Evolutionary conservation across 2,888 invertebrate genomes (phyloP).

Genomic region (Sarcophaga carnaria): DNA sequence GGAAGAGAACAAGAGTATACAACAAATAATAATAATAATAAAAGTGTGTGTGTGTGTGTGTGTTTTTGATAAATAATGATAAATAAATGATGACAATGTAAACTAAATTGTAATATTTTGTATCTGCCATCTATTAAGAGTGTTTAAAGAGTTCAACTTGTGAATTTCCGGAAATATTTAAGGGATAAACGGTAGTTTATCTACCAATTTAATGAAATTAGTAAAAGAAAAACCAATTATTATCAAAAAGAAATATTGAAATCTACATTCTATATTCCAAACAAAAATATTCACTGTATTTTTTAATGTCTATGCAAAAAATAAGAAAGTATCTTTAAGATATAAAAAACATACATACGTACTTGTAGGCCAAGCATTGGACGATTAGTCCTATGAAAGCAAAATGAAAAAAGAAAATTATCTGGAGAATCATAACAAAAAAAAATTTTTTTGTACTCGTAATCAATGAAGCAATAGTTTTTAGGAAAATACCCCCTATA

Average conservation of each 20-base stretch:
- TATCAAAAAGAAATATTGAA: background rate
- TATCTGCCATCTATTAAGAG: background rate
- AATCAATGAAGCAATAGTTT: no score
- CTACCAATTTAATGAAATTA: slow-evolving; percentile 27
- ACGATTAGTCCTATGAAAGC: no score
- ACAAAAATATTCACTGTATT: no score
- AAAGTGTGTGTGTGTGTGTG: background rate
- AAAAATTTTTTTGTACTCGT: no score
- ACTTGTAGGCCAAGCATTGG: background rate
- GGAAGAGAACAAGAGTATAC: no score
- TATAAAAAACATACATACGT: background rate
- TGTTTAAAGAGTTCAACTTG: slow-evolving; percentile 26
- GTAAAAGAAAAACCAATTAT: background rate
- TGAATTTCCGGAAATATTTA: slow-evolving; percentile 44
- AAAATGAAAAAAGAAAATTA: no score
- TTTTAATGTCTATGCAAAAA: no score
- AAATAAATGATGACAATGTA: background rate
- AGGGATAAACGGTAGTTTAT: slow-evolving; percentile 56
- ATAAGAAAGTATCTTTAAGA: slow-evolving; percentile 36
- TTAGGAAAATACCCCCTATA: no score
- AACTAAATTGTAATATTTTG: background rate
- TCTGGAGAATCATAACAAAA: no score
- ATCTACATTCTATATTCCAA: background rate
- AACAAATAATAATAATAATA: background rate
- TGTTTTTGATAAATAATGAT: no score